Evolutionary conservation across 2,797 vertebrate species (phyloP).

Genomic region (Tinamus major): DNA sequence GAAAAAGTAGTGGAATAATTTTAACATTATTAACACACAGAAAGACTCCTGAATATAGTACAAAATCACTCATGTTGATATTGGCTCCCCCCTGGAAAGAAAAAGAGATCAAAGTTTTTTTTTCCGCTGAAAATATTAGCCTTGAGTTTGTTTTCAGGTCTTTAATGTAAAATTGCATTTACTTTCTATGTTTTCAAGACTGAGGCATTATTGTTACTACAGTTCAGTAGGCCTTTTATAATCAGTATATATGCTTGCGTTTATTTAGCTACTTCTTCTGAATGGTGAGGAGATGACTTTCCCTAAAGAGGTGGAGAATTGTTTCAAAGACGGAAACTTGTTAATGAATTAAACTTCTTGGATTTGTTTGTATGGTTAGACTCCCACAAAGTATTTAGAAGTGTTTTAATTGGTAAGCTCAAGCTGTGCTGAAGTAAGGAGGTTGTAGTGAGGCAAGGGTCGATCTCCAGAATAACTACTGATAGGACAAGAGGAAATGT

Average conservation of each 20-base stretch:
- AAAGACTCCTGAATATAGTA: slow-evolving; percentile 72
- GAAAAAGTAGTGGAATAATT: slow-evolving; percentile 66
- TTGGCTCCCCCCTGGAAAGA: slow-evolving; percentile 66
- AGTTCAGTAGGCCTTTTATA: slow-evolving; percentile 52
- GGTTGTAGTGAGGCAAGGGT: no score
- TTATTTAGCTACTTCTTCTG: slow-evolving; percentile 62
- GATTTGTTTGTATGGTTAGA: neutral
- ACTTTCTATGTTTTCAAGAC: slow-evolving; percentile 64
- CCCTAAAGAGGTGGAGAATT: slow-evolving; percentile 34
- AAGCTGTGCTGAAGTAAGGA: neutral
- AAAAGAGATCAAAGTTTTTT: slow-evolving; percentile 69
- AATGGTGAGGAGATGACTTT: slow-evolving; percentile 60
- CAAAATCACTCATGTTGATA: slow-evolving; percentile 72
- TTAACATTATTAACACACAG: slow-evolving; percentile 74
- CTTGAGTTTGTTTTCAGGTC: slow-evolving; percentile 73
- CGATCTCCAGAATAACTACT: no score
- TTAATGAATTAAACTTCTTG: slow-evolving; percentile 35
- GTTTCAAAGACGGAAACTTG: slow-evolving; percentile 57
- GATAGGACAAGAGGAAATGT: no score
- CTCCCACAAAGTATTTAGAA: neutral
- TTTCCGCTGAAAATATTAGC: slow-evolving; percentile 63
- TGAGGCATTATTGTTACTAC: slow-evolving; percentile 68
- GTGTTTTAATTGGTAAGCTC: neutral
- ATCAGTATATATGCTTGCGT: slow-evolving; percentile 22
- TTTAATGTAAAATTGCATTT: slow-evolving; percentile 74